Conservation (phyloP, 37 sponge, comb jelly and placozoan genomes). For the Oscarella lobularis region DNA sequence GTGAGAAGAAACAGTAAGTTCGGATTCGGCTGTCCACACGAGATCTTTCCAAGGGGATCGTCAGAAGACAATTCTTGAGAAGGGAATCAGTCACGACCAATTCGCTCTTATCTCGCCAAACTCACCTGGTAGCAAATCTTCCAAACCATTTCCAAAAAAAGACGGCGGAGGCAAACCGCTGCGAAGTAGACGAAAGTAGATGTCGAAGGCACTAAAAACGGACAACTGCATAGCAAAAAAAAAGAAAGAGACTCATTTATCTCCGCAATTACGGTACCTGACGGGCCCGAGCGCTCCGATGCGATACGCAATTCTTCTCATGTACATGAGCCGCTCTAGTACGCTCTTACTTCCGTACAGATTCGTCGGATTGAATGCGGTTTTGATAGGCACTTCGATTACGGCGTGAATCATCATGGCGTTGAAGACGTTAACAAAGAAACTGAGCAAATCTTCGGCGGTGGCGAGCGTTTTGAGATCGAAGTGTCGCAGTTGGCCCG, state of each 20-base stretch:
- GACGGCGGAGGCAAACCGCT: neutral
- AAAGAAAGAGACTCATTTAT: neutral
- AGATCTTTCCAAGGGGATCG: no score
- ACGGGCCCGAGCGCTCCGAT: constrained; percentile 63
- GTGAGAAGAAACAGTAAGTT: neutral
- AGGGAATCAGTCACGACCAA: no score
- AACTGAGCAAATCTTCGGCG: constrained; percentile 24
- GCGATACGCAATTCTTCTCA: constrained; percentile 20
- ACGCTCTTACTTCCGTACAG: neutral
- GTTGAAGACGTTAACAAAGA: constrained; percentile 63
- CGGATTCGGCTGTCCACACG: neutral
- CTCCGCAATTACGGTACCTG: constrained; percentile 14
- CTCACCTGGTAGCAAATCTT: neutral
- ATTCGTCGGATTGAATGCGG: neutral
- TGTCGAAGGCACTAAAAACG: constrained; percentile 6
- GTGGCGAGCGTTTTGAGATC: constrained; percentile 27
- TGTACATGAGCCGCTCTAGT: neutral
- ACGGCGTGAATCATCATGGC: constrained; percentile 42
- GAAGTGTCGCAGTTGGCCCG: constrained; percentile 18
- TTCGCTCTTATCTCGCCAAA: no score
- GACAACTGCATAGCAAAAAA: neutral
- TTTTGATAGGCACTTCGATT: neutral
- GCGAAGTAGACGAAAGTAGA: neutral
- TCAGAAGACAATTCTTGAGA: no score
- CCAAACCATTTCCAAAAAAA: neutral